These are phyloP conservation scores for Habrosyne pyritoides DNA, from an alignment of 2,888 invertebrate species.

Conservation along the genomic window DNA sequence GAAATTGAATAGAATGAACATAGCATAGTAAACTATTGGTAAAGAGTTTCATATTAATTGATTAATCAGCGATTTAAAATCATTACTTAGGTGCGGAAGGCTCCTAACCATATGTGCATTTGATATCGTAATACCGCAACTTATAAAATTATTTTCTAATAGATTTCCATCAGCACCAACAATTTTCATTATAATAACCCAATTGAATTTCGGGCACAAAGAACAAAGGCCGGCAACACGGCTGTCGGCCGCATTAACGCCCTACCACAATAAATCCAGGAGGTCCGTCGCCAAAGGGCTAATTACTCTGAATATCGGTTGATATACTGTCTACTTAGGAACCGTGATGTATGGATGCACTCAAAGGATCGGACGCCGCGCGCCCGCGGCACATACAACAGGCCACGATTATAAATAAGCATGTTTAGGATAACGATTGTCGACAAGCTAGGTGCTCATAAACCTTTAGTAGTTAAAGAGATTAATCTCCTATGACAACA, in stretches of 20 bases:
- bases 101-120: background rate
- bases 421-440: constrained; percentile 77
- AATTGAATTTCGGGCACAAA: constrained; percentile 72
- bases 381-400: constrained; percentile 58
- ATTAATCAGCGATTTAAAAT: background rate
- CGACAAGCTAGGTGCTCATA: constrained; percentile 43
- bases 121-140: background rate
- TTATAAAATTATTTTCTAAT: constrained; percentile 1
- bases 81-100: background rate
- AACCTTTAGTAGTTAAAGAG: constrained; percentile 1
- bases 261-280: constrained; percentile 80
- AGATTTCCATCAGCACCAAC: constrained; percentile 7
- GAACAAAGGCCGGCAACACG: constrained; percentile 80
- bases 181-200: constrained; percentile 51
- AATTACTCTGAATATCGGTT: constrained; percentile 80
- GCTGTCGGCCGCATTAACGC: constrained; percentile 80
- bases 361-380: constrained; percentile 79
- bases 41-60: background rate
- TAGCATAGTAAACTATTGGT: background rate
- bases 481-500: constrained; percentile 5
- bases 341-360: constrained; percentile 76
- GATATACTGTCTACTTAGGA: constrained; percentile 83
- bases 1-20: background rate
- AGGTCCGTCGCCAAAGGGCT: constrained; percentile 81
- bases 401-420: constrained; percentile 77